Base-by-base conservation (phyloP, 2,888 invertebrate genomes). In the Cataglyphis cursor region DNA sequence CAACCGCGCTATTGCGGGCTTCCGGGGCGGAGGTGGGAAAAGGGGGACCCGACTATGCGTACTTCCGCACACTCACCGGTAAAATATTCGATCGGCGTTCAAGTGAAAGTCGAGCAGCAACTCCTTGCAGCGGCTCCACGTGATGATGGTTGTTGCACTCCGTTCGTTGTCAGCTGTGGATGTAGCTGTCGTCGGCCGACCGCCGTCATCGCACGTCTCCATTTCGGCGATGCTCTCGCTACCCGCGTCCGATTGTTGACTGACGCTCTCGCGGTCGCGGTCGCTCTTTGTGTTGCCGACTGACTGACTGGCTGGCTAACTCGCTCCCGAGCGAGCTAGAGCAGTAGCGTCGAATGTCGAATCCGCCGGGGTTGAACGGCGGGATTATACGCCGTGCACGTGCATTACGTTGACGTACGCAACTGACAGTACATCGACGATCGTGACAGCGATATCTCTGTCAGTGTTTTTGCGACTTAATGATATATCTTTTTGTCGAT, bases 51-150 rank as follows among this genome's bases (percentile, higher is more conserved):
- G 24, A 5, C 21, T 15, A 28, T n/a, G 12, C n/a, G 66, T 35
- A 54, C 35, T 57, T 72, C 54, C 72, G 54, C 62, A 62, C 72
- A 91, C 92, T 93, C 83, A 93, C 93, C 88, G 87, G 65, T 93
- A 90, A 85, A 93, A 93, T 73, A 93, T 89, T 64, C 85, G 84
- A 78, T 93, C 92, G 51, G 84, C 75, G 65, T 92, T 89, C n/a
- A 89, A 73, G 65, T 90, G 88, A 48, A 90, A 81, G 68, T 90
- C 84, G 2, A 88, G 75, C 28, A 91, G 68, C 2, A 88, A 78
- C 51, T 88, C 87, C 81, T 89, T 92, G 70, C 85, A 70, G 15
- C 84, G 85, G 15, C 75, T 89, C 92, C 93, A 92, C 81, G 86
- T 78, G 81, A 80, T 54, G 18, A 62, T 57, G 44, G 61, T 18